phyloP scores from a whole-genome alignment of 2,888 invertebrate species.

The Eupithecia inturbata region DNA sequence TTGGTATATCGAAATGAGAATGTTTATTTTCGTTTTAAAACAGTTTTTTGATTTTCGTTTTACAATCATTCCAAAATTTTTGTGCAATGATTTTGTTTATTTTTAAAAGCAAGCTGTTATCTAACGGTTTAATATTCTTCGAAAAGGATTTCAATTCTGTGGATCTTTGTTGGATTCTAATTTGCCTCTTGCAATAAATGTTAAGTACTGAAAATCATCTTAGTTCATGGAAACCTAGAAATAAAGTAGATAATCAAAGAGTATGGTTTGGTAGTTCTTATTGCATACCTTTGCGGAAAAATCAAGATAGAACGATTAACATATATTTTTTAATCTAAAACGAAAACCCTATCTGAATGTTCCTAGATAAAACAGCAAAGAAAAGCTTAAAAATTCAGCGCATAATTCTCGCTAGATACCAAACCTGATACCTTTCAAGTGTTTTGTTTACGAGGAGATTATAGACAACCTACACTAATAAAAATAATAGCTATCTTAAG shows the following conservation, averaged over 20 bases:
- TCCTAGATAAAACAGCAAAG: too few species aligned
- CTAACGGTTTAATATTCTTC: not conserved
- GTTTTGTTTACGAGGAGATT: not conserved
- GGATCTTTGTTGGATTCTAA: not conserved
- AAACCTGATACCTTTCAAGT: too few species aligned
- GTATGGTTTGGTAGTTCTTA: not conserved
- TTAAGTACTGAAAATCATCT: not conserved
- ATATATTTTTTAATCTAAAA: not conserved
- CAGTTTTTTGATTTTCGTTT: not conserved
- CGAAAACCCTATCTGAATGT: too few species aligned
- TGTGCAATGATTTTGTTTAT: not conserved
- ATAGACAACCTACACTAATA: not conserved
- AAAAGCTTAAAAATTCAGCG: not conserved
- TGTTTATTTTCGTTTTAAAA: slow-evolving; percentile 6
- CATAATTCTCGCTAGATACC: not conserved
- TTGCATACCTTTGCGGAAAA: not conserved
- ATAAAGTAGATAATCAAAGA: not conserved
- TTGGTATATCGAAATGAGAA: not conserved
- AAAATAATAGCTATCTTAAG: not conserved
- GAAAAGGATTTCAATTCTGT: not conserved
- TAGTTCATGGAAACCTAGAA: not conserved
- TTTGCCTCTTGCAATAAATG: not conserved
- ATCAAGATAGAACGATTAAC: not conserved
- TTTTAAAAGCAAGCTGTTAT: not conserved
- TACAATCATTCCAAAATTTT: not conserved